Evolutionary conservation across 2,888 invertebrate species (phyloP), one percentile per base, ranked within the genome.

Genomic region (Parelbella ahira): DNA sequence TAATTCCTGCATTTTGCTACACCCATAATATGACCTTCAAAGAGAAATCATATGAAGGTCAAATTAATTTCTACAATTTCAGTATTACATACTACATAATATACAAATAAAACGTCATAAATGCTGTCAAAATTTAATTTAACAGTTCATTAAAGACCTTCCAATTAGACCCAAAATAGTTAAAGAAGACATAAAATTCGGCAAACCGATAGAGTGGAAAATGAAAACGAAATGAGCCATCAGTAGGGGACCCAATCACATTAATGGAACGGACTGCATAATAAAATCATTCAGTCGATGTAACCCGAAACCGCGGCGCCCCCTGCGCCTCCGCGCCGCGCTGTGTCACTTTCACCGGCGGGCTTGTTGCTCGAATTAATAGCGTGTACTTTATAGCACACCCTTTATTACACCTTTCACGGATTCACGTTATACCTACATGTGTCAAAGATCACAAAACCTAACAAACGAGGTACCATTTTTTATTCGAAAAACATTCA

Each of bases 191-290:
- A 33, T 41, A 41, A 41, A 41, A 33, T 41, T 41, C 15, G 15
- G 41, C 15, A 25, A 42, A 21, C 34, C 25, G 43, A 41, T 38
- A 29, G 42, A 48, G 37, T 34, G 48, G 49, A 51, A 50, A 53
- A 50, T 56, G 45, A 56, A 54, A 56, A 50, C 51, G 48, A 49
- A 53, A 56, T 56, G 51, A 53, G 48, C 49, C 49, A 47, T 51
- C 46, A 45, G 48, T 46, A 38, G 42, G 42, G 32, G 23, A 23
- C 23, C 30, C 48, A 53, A 54, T 54, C 54, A 45, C 44, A 45
- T 41, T 53, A 54, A 54, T 56, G 56, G 54, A 49, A 41, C 27
- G 47, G 38, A 37, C 20, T 53, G 53, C 49, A 53, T 54, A 56
- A 56, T 53, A 50, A 50, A 54, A 55, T 55, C 49, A 52, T 52